Evolutionary conservation across 1,140 invertebrate species (phyloP).

Genomic region (Diachasma alloeum): DNA sequence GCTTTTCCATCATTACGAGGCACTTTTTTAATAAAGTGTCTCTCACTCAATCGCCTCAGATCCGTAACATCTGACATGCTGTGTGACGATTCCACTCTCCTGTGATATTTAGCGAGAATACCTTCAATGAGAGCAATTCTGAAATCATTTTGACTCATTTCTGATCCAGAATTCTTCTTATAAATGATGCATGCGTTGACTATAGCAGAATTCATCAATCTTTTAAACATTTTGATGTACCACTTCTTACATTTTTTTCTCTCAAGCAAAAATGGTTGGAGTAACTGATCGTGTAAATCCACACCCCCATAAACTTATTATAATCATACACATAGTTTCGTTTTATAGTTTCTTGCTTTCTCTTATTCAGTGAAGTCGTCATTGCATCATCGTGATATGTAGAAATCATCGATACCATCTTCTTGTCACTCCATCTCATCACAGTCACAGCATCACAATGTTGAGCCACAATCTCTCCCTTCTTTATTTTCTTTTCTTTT

Average conservation of each 20-base stretch:
- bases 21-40: too few species aligned
- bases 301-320: background rate
- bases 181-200: too few species aligned
- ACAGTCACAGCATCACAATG: background rate
- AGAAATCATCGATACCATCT: background rate
- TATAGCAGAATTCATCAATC: background rate
- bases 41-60: too few species aligned
- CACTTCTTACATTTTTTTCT: background rate
- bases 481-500: background rate
- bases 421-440: background rate
- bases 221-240: background rate
- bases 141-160: too few species aligned
- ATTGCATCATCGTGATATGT: background rate
- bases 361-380: background rate
- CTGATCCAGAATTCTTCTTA: too few species aligned
- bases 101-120: too few species aligned
- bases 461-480: background rate
- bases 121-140: background rate
- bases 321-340: background rate
- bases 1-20: too few species aligned
- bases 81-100: too few species aligned
- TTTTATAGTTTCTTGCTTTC: background rate
- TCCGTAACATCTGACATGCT: too few species aligned
- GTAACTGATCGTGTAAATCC: background rate
- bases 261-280: background rate